Conservation (phyloP, 2,797 vertebrate genomes). For the Sternotherus odoratus region DNA sequence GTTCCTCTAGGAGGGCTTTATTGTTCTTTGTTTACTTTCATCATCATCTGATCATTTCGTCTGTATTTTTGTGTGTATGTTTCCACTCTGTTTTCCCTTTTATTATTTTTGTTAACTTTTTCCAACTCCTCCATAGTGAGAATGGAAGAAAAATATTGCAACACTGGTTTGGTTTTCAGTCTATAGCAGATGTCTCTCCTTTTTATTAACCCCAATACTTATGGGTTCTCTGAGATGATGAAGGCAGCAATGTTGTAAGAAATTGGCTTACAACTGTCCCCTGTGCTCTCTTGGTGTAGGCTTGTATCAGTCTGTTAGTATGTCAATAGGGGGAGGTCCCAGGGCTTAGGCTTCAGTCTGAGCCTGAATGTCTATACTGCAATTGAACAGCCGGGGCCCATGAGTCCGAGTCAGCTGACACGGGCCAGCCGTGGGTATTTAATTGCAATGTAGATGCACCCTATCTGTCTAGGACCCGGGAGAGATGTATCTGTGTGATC, state of each 20-base stretch:
- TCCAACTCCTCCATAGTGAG: neutral
- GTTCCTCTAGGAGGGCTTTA: neutral
- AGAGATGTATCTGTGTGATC: conserved; percentile 50
- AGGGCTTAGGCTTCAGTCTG: neutral
- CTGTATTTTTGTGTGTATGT: neutral
- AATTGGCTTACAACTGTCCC: neutral
- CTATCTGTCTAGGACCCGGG: conserved; percentile 55
- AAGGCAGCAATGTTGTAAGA: conserved; percentile 21
- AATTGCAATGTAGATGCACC: neutral
- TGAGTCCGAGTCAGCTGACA: neutral
- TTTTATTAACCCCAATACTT: neutral
- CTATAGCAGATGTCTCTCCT: neutral
- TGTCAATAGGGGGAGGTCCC: neutral
- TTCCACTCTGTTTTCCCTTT: neutral
- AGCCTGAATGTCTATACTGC: neutral
- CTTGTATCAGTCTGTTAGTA: conserved; percentile 34
- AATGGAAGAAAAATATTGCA: neutral
- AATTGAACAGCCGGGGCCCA: neutral
- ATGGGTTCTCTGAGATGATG: neutral
- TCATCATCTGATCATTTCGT: neutral
- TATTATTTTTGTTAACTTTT: neutral
- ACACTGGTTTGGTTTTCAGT: neutral
- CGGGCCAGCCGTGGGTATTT: neutral
- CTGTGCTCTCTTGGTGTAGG: neutral
- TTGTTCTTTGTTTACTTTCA: neutral